A percentile compares a stretch with the other conserved stretches of the same genome.
Conservation (phyloP, 1,140 invertebrate species). For the Thaumetopoea pityocampa region DNA sequence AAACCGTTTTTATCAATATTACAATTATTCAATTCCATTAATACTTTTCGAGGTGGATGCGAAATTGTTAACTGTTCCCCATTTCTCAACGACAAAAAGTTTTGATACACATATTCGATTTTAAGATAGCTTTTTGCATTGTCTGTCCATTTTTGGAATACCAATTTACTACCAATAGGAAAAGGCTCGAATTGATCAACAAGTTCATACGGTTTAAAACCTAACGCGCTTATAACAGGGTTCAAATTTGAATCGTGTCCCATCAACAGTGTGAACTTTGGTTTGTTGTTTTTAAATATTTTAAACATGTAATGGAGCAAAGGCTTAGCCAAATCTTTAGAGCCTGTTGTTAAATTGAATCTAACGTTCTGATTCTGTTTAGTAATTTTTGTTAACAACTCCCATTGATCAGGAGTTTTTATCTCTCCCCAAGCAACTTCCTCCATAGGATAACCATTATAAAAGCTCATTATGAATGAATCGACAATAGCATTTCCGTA, state of each 20-base stretch:
- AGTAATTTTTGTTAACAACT: slow-evolving; percentile 37
- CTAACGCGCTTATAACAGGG: slow-evolving; percentile 23
- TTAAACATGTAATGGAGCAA: slow-evolving; percentile 40
- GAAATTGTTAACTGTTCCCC: slow-evolving; percentile 22
- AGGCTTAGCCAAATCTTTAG: slow-evolving; percentile 39
- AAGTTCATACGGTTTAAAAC: slow-evolving; percentile 36
- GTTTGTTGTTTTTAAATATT: slow-evolving; percentile 26
- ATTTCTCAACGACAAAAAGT: slow-evolving; percentile 39
- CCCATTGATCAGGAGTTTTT: slow-evolving; percentile 30
- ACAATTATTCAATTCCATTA: slow-evolving; percentile 43
- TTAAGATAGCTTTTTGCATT: slow-evolving; percentile 37
- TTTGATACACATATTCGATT: slow-evolving; percentile 54
- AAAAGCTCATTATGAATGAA: slow-evolving; percentile 58
- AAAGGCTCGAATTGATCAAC: slow-evolving; percentile 37
- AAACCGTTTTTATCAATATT: slow-evolving; percentile 35
- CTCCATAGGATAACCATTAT: slow-evolving; percentile 39
- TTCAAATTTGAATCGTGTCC: slow-evolving; percentile 47
- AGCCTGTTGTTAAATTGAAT: slow-evolving; percentile 37
- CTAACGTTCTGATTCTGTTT: slow-evolving; percentile 45
- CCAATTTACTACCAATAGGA: slow-evolving; percentile 56
- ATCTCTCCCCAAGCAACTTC: slow-evolving; percentile 54
- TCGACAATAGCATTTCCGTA: slow-evolving; percentile 47
- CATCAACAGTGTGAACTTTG: slow-evolving; percentile 34
- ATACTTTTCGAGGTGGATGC: slow-evolving; percentile 34
- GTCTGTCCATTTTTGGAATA: slow-evolving; percentile 58